Conservation (phyloP, 2,888 invertebrate species). For the Thalpophila matura region DNA sequence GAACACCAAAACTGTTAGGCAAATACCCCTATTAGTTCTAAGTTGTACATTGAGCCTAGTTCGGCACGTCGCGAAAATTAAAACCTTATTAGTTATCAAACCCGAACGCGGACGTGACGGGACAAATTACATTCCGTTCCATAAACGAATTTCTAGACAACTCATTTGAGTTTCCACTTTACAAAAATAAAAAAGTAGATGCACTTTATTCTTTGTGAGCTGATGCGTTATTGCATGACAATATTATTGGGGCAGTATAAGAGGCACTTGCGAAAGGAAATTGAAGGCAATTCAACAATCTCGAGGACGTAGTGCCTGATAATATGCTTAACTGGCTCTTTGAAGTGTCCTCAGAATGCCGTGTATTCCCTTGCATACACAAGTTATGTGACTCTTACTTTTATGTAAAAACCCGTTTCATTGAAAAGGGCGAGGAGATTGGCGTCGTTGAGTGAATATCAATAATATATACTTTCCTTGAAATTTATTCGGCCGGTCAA, state of each 20-base stretch:
- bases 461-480: conserved; percentile 56
- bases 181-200: conserved; percentile 26
- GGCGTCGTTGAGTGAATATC: conserved; percentile 55
- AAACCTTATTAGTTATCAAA: conserved; percentile 32
- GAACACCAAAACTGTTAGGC: not conserved
- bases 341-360: conserved; percentile 65
- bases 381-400: conserved; percentile 59
- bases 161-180: conserved; percentile 6
- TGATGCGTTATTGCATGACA: conserved; percentile 68
- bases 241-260: conserved; percentile 66
- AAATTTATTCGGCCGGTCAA: conserved; percentile 58
- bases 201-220: conserved; percentile 59
- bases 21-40: conserved; percentile 7
- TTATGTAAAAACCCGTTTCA: conserved; percentile 54
- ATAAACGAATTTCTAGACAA: conserved; percentile 24
- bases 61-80: conserved; percentile 36
- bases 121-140: conserved; percentile 25
- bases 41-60: not conserved
- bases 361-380: conserved; percentile 56
- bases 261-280: conserved; percentile 72
- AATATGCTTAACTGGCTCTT: conserved; percentile 72
- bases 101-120: conserved; percentile 7
- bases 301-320: conserved; percentile 68
- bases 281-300: conserved; percentile 78
- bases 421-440: conserved; percentile 56